phyloP scores from a whole-genome alignment of 1,140 invertebrate species.

The Littorina saxatilis region DNA sequence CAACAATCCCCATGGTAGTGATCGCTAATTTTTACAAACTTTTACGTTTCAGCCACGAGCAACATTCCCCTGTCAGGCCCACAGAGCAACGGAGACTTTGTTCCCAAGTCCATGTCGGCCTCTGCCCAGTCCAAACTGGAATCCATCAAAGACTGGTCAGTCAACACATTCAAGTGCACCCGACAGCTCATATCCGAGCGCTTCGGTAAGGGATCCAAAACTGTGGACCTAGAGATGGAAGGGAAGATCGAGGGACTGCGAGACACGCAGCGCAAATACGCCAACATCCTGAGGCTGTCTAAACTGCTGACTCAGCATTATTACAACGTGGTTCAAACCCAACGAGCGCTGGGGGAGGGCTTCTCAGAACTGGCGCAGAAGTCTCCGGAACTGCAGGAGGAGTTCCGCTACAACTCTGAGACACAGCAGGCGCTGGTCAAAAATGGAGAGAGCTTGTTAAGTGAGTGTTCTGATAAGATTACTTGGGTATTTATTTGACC shows the following conservation, averaged over 20 bases:
- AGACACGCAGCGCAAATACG: slow-evolving; percentile 96
- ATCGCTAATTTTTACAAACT: too few relatives aligned
- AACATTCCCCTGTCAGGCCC: slow-evolving; percentile 72
- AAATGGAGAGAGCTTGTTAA: slow-evolving; percentile 93
- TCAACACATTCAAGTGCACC: slow-evolving; percentile 98
- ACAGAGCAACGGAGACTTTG: slow-evolving; percentile 63
- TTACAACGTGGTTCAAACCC: slow-evolving; percentile 91
- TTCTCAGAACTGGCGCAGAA: slow-evolving; percentile 96
- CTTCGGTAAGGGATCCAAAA: slow-evolving; percentile 92
- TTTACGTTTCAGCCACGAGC: slow-evolving; percentile 75
- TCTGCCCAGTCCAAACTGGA: slow-evolving; percentile 80
- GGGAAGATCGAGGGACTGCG: slow-evolving; percentile 92
- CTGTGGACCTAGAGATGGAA: slow-evolving; percentile 93
- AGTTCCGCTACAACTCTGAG: slow-evolving; percentile 96
- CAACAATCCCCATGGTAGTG: too few relatives aligned
- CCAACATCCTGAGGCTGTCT: slow-evolving; percentile 90
- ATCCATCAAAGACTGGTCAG: slow-evolving; percentile 94
- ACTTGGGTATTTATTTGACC: too few relatives aligned
- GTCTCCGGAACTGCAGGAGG: slow-evolving; percentile 94
- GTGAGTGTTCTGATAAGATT: slow-evolving; percentile 53
- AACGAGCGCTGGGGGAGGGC: slow-evolving; percentile 86
- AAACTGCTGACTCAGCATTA: slow-evolving; percentile 91
- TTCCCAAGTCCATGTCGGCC: slow-evolving; percentile 64
- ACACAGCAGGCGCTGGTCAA: slow-evolving; percentile 94
- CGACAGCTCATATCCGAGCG: slow-evolving; percentile 96